Conservation (phyloP, 2,113 vertebrate species). For the Callopanchax toddi region DNA sequence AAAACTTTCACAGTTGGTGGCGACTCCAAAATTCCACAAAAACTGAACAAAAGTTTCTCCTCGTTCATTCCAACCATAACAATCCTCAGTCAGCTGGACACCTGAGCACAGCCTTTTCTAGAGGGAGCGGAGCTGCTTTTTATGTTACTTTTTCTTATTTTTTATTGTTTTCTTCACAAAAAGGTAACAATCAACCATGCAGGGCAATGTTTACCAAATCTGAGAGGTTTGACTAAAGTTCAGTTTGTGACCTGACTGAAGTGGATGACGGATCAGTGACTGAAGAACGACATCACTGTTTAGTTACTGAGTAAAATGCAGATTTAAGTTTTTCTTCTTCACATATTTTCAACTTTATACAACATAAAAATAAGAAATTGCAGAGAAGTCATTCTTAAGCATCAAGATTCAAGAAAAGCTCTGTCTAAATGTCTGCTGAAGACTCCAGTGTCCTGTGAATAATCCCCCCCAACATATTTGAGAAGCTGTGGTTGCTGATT, state of each 20-base stretch:
- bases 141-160: background rate
- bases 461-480: too few relatives aligned
- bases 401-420: too few relatives aligned
- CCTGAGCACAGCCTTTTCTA: constrained; percentile 25
- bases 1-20: background rate
- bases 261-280: background rate
- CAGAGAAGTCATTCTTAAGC: too few relatives aligned
- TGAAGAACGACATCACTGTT: background rate
- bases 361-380: too few relatives aligned
- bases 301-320: background rate
- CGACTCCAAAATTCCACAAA: too few relatives aligned
- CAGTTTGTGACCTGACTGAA: constrained; percentile 1
- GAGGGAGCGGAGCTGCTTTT: too few relatives aligned
- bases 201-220: background rate
- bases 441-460: too few relatives aligned
- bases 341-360: background rate
- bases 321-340: too few relatives aligned
- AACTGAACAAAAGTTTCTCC: background rate
- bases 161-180: background rate
- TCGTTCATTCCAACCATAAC: constrained; percentile 35
- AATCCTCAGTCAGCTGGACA: background rate
- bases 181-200: background rate
- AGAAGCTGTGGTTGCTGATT: too few relatives aligned
- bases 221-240: constrained; percentile 11
- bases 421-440: too few relatives aligned